Percentiles rank a stretch among this genome's conserved stretches.
Evolutionary conservation across 2,888 invertebrate species (phyloP).

Genomic region (Folsomia candida): DNA sequence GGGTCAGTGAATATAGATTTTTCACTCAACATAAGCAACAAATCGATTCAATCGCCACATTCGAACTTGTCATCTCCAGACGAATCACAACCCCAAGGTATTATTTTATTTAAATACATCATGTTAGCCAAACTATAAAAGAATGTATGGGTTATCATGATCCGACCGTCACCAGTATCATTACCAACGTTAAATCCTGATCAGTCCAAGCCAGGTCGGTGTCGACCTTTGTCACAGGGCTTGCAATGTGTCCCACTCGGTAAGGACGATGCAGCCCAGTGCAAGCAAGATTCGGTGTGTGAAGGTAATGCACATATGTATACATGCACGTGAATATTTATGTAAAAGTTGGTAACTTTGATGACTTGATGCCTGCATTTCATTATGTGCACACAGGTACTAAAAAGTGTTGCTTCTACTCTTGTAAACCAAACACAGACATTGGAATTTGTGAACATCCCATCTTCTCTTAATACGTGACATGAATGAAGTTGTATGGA

Average conservation of each 20-base stretch:
- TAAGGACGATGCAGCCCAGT: conserved; percentile 11
- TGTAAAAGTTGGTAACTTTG: background rate
- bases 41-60: no score
- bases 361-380: no score
- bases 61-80: no score
- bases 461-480: background rate
- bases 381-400: conserved; percentile 10
- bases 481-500: no score
- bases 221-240: conserved; percentile 17
- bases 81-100: no score
- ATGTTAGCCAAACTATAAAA: no score
- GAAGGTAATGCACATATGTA: conserved; percentile 14
- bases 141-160: no score
- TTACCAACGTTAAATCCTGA: no score
- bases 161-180: no score
- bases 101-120: no score
- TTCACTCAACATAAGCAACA: no score
- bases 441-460: conserved; percentile 29
- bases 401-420: conserved; percentile 33
- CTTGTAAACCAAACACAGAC: conserved; percentile 15
- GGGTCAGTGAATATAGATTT: no score
- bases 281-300: conserved; percentile 20
- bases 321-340: background rate
- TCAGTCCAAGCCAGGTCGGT: conserved; percentile 11
- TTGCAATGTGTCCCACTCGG: conserved; percentile 10